Evolutionary conservation across 2,888 invertebrate genomes (phyloP).

Genomic region (Hydropsyche betteni): DNA sequence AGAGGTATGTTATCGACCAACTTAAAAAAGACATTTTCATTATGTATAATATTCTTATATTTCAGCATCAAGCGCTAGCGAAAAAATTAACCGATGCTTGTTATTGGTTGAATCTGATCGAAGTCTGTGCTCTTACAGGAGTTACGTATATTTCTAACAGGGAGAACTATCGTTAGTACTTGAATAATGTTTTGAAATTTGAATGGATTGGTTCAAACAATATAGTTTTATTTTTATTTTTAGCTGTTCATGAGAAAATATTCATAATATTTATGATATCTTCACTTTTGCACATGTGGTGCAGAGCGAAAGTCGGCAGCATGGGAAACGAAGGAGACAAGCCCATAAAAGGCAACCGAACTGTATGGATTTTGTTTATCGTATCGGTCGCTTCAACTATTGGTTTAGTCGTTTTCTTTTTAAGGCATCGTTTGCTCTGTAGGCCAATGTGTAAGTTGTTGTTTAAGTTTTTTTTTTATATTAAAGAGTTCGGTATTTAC

Average conservation of each 20-base stretch:
- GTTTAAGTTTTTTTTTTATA: background rate
- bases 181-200: conserved; percentile 8
- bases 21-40: conserved; percentile 39
- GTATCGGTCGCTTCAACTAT: conserved; percentile 81
- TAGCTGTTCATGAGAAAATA: conserved; percentile 90
- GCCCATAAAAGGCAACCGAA: conserved; percentile 74
- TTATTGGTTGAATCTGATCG: conserved; percentile 85
- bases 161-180: conserved; percentile 91
- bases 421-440: conserved; percentile 88
- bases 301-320: conserved; percentile 63
- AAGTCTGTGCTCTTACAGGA: conserved; percentile 86
- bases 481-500: background rate
- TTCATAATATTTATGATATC: conserved; percentile 91
- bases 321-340: conserved; percentile 60
- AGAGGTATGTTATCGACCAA: conserved; percentile 58
- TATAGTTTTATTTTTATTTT: conserved; percentile 27
- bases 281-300: conserved; percentile 82
- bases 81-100: conserved; percentile 74
- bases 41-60: conserved; percentile 51
- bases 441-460: conserved; percentile 82
- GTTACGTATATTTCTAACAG: conserved; percentile 94
- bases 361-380: conserved; percentile 72
- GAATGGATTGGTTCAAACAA: conserved; percentile 44
- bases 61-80: conserved; percentile 65
- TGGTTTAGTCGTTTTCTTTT: conserved; percentile 87